These are phyloP conservation scores for Gymnocheta viridis DNA, from an alignment of 2,888 invertebrate genomes.

Conservation along the genomic window DNA sequence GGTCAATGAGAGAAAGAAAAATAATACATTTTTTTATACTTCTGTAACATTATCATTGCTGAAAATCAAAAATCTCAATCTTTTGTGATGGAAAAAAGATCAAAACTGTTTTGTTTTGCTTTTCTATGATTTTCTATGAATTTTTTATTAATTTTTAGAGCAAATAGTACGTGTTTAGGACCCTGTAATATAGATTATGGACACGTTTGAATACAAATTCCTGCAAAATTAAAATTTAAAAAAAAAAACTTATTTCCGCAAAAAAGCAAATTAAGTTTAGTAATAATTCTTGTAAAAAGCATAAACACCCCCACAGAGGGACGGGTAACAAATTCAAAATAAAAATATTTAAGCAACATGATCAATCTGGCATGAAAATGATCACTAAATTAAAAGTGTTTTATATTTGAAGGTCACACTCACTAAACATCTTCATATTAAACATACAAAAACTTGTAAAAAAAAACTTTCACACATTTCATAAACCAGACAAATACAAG, in stretches of 20 bases:
- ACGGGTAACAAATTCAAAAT: too few species aligned
- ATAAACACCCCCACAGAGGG: too few species aligned
- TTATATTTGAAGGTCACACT: too few species aligned
- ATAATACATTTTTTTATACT: constrained; percentile 42
- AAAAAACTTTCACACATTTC: too few species aligned
- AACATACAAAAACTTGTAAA: too few species aligned
- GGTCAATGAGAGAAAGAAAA: constrained; percentile 60
- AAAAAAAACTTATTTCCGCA: background rate
- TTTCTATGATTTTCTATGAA: constrained; percentile 24
- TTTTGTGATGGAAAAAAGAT: constrained; percentile 46
- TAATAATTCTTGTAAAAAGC: too few species aligned
- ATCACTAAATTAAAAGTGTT: too few species aligned
- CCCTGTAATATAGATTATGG: constrained; percentile 35
- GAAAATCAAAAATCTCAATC: constrained; percentile 69
- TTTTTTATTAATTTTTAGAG: constrained; percentile 37
- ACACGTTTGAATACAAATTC: constrained; percentile 33
- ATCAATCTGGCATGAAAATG: too few species aligned
- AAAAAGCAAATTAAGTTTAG: background rate
- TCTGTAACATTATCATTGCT: constrained; percentile 65
- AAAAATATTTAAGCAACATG: too few species aligned
- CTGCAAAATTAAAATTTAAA: background rate
- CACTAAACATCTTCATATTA: too few species aligned
- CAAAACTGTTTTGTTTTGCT: constrained; percentile 20
- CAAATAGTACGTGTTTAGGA: constrained; percentile 45
- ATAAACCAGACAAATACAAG: too few species aligned